These are phyloP conservation scores for Sebastes matsubarae DNA, from an alignment of 2,797 vertebrate genomes.

Conservation along the genomic window DNA sequence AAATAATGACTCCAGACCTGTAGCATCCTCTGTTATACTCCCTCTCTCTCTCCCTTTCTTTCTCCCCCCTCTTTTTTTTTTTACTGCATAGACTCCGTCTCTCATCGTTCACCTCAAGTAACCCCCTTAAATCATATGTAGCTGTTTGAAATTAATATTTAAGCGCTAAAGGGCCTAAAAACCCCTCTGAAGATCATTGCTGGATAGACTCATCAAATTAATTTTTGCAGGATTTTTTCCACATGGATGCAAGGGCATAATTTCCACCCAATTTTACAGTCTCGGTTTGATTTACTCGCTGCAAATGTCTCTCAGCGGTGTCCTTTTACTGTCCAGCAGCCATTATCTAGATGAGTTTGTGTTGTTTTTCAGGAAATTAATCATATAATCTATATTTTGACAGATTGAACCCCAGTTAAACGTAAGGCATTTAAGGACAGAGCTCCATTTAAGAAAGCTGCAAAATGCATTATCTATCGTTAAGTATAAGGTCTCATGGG, in stretches of 20 bases:
- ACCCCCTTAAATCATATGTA: not conserved
- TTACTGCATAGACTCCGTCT: not conserved
- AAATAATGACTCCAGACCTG: conserved; percentile 62
- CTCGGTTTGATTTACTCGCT: not conserved
- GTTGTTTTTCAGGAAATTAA: not conserved
- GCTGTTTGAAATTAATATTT: not conserved
- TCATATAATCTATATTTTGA: not conserved
- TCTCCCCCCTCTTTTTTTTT: not conserved
- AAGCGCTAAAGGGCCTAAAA: not conserved
- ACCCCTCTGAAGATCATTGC: not conserved
- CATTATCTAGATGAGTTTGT: not conserved
- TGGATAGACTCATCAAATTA: not conserved
- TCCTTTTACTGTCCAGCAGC: not conserved
- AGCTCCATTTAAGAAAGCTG: not conserved
- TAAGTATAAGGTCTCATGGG: not conserved
- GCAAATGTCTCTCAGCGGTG: not conserved
- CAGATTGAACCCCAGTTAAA: not conserved
- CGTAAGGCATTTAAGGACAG: not conserved
- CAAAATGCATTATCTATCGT: not conserved
- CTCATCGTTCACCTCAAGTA: conserved; percentile 15
- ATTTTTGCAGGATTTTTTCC: not conserved
- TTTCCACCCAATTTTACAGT: not conserved
- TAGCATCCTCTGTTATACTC: conserved; percentile 33
- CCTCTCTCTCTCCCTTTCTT: not conserved
- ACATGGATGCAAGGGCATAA: not conserved